Evolutionary conservation across 2,888 invertebrate genomes (phyloP), one percentile per base, ranked within the genome.

Genomic region (Chaetogeoica ovagalla): DNA sequence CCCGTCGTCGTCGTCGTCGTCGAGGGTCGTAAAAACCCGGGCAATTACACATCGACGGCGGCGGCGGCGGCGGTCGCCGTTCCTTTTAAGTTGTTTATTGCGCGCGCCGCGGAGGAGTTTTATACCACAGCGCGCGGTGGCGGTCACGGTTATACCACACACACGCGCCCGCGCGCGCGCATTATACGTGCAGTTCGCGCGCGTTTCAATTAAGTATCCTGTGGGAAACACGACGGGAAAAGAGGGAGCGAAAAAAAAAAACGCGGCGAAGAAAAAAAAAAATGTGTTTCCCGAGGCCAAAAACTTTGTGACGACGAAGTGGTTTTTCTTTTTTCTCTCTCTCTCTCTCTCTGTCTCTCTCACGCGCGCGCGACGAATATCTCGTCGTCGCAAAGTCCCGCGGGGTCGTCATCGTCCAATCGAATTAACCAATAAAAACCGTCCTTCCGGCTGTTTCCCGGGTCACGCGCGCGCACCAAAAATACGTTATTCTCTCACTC

Each of bases 361-460:
- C 57, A 3, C 52, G 52, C 9, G 4, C 39, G 39, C 39, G 39
- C 43, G 43, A 2, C 7, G 43, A 9, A 52, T 15, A 52, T 57
- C 21, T 62, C 23, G 30, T 52, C 59, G 59, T 2, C 5, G 48
- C 68, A n/a, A 55, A 60, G 63, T 79, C 79, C 79, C 79, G 79
- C 79, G 79, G 63, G 79, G 70, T 79, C 71, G 39, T 55, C 79
- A 63, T 30, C 30, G 30, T 30, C 70, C 79, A 79, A 79, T 79
- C 63, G 79, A 79, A 71, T 79, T 79, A 79, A 65, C 79, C 79
- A 79, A 79, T 79, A 65, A 79, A 79, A 79, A 79, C 57, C 55
- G 70, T 17, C 71, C 79, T 71, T 71, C 19, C n/a, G 77, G 79
- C 79, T 71, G 79, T 71, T 79, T 39, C 19, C 70, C n/a, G 77